A percentile compares a stretch with the other conserved stretches of the same genome.
Conservation (phyloP, 2,888 invertebrate genomes). For the Caenorhabditis uteleia region DNA sequence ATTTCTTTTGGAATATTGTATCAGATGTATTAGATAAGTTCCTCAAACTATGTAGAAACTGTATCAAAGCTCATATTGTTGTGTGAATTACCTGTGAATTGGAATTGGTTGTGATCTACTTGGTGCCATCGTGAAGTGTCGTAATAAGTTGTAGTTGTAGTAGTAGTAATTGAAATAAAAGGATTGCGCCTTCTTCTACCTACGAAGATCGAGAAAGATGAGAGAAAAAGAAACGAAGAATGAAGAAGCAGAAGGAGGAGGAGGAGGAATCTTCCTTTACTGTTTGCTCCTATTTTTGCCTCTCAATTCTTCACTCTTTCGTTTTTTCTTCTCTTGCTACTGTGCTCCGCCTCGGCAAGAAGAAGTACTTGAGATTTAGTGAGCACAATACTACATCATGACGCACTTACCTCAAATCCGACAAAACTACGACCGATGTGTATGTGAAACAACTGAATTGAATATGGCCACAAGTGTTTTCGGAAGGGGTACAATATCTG, state of each 20-base stretch:
- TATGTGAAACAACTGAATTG: too few relatives aligned
- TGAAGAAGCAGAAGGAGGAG: background rate
- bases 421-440: too few relatives aligned
- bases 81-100: slow-evolving; percentile 52
- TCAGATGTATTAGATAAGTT: background rate
- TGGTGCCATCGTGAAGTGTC: slow-evolving; percentile 25
- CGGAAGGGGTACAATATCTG: too few relatives aligned
- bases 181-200: too few relatives aligned
- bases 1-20: slow-evolving; percentile 1
- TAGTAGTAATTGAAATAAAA: slow-evolving; percentile 4
- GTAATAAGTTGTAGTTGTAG: background rate
- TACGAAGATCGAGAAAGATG: too few relatives aligned
- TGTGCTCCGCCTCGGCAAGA: slow-evolving; percentile 15
- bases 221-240: slow-evolving; percentile 6
- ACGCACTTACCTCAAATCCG: slow-evolving; percentile 17
- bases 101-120: slow-evolving; percentile 50
- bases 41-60: background rate
- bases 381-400: slow-evolving; percentile 34
- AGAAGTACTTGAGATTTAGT: slow-evolving; percentile 37
- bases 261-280: background rate
- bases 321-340: slow-evolving; percentile 1
- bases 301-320: background rate
- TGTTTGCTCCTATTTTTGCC: background rate
- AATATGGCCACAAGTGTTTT: too few relatives aligned
- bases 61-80: background rate